Evolutionary conservation across 2,888 invertebrate genomes (phyloP).

Genomic region (Limenitis camilla): DNA sequence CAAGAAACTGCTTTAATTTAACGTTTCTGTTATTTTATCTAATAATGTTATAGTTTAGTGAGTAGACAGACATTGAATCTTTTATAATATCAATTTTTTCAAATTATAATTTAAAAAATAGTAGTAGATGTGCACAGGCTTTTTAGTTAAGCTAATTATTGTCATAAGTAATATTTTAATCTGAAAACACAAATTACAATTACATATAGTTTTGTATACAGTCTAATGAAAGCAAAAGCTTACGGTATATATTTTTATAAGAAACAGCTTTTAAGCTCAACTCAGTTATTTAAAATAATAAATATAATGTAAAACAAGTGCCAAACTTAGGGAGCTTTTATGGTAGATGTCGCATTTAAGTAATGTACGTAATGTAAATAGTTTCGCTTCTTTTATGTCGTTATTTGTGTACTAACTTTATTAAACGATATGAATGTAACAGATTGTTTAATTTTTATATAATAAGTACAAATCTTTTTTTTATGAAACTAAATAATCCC

Average conservation of each 20-base stretch:
- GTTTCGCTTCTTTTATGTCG: conserved; percentile 56
- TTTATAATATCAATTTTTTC: no score
- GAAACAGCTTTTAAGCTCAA: conserved; percentile 16
- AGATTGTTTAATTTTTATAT: conserved; percentile 27
- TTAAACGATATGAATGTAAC: conserved; percentile 51
- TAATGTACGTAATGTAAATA: conserved; percentile 37
- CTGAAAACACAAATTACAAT: no score
- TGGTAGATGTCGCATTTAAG: conserved; percentile 40
- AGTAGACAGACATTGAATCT: no score
- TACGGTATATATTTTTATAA: background rate
- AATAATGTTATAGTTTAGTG: no score
- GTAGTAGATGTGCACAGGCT: no score
- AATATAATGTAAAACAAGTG: conserved; percentile 46
- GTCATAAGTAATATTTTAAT: no score
- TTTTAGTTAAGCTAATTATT: no score
- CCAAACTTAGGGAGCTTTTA: conserved; percentile 66
- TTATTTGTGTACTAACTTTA: conserved; percentile 55
- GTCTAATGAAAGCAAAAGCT: background rate
- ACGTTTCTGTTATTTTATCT: no score
- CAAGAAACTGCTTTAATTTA: no score
- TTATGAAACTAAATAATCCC: no score
- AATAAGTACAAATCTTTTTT: background rate
- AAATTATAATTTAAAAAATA: no score
- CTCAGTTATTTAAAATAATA: conserved; percentile 6
- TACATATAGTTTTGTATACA: no score